Evolutionary conservation across 2,797 vertebrate species (phyloP).

Genomic region (Intellagama lesueurii): DNA sequence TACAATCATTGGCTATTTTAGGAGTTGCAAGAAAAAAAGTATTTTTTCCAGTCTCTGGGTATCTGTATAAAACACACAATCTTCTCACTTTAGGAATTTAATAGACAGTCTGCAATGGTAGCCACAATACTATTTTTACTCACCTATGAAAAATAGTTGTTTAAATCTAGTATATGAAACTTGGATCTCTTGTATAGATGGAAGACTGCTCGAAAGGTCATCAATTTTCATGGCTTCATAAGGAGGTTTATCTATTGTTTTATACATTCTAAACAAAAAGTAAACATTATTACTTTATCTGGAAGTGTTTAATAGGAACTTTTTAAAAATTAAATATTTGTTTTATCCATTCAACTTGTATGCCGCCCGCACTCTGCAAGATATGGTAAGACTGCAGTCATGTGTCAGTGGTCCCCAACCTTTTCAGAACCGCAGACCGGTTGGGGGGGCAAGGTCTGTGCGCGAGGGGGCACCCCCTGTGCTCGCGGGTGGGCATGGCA

Average conservation of each 20-base stretch:
- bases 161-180: constrained; percentile 86
- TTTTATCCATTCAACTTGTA: no score
- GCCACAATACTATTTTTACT: constrained; percentile 56
- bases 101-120: background rate
- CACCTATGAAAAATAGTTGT: constrained; percentile 89
- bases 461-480: no score
- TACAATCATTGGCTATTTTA: no score
- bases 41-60: background rate
- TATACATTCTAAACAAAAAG: constrained; percentile 75
- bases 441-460: no score
- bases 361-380: no score
- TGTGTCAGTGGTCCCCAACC: no score
- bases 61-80: background rate
- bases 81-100: background rate
- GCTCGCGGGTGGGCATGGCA: no score
- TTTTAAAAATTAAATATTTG: constrained; percentile 10
- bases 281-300: background rate
- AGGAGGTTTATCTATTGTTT: constrained; percentile 80
- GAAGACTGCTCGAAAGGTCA: constrained; percentile 85
- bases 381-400: no score
- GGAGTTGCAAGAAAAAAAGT: background rate
- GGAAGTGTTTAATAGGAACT: background rate
- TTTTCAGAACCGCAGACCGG: no score
- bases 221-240: constrained; percentile 84
- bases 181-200: constrained; percentile 87